Evolutionary conservation across 2,113 vertebrate genomes (phyloP).

Genomic region (Ondatra zibethicus): DNA sequence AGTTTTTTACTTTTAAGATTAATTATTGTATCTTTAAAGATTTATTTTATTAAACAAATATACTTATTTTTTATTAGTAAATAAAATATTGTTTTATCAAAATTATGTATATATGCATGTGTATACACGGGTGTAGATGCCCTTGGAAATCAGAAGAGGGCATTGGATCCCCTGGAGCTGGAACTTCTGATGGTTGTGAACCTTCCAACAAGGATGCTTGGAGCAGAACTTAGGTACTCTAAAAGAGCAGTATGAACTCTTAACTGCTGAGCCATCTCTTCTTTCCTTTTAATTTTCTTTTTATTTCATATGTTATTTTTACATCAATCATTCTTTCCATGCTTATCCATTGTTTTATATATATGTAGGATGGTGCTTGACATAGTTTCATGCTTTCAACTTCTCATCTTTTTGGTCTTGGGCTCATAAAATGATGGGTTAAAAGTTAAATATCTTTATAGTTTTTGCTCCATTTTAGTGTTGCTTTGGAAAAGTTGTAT

Average conservation of each 20-base stretch:
- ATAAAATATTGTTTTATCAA: background rate
- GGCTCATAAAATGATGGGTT: background rate
- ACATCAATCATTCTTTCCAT: background rate
- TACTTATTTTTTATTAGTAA: too few species aligned
- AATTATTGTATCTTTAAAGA: background rate
- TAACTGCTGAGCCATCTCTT: background rate
- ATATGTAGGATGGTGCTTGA: background rate
- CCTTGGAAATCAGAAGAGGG: background rate
- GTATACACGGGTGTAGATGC: background rate
- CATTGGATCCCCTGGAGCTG: background rate
- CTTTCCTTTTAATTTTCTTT: background rate
- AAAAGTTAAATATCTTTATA: slow-evolving; percentile 26
- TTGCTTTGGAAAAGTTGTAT: background rate
- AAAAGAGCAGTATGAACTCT: background rate
- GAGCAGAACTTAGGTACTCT: background rate
- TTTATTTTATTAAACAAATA: background rate
- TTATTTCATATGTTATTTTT: slow-evolving; percentile 4
- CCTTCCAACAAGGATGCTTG: background rate
- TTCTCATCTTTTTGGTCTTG: background rate
- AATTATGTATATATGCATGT: background rate
- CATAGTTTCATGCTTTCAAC: background rate
- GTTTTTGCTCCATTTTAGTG: slow-evolving; percentile 48
- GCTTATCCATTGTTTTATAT: background rate
- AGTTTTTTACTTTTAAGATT: slow-evolving; percentile 56
- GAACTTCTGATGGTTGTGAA: background rate